Evolutionary conservation across 2,888 invertebrate genomes (phyloP).

Genomic region (Torymus auratus): DNA sequence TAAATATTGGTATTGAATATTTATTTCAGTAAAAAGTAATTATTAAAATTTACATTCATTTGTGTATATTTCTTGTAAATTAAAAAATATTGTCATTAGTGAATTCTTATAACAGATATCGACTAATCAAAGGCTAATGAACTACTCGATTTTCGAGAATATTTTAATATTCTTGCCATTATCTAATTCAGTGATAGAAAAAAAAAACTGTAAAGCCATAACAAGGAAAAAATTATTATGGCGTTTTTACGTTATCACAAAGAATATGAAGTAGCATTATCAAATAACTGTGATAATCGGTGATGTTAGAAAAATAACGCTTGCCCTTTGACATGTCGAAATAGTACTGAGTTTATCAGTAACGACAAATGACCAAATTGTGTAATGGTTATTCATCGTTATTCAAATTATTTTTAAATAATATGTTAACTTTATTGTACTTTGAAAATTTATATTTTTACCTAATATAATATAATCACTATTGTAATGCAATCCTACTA

Average conservation of each 20-base stretch:
- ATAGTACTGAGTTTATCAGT: constrained; percentile 58
- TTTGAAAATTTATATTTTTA: too few relatives aligned
- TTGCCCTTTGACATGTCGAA: constrained; percentile 60
- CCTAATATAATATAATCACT: too few relatives aligned
- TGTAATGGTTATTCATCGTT: background rate
- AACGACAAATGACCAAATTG: constrained; percentile 51
- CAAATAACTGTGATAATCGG: constrained; percentile 46
- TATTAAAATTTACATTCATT: too few relatives aligned
- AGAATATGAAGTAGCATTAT: constrained; percentile 23
- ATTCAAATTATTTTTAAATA: background rate
- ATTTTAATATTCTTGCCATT: too few relatives aligned
- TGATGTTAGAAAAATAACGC: constrained; percentile 44
- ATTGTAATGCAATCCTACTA: too few relatives aligned
- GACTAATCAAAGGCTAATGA: too few relatives aligned
- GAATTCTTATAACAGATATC: too few relatives aligned
- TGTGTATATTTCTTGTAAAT: too few relatives aligned
- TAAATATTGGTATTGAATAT: too few relatives aligned
- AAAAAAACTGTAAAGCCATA: background rate
- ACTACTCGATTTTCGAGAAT: too few relatives aligned
- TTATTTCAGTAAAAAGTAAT: too few relatives aligned
- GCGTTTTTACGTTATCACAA: constrained; percentile 11
- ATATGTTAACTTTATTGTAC: background rate
- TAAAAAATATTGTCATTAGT: too few relatives aligned
- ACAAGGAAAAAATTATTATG: constrained; percentile 11
- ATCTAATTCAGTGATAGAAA: background rate